A percentile compares a stretch with the other conserved stretches of the same genome.
These are phyloP conservation scores for Passer domesticus DNA, from an alignment of 2,113 vertebrate genomes.

Conservation along the genomic window DNA sequence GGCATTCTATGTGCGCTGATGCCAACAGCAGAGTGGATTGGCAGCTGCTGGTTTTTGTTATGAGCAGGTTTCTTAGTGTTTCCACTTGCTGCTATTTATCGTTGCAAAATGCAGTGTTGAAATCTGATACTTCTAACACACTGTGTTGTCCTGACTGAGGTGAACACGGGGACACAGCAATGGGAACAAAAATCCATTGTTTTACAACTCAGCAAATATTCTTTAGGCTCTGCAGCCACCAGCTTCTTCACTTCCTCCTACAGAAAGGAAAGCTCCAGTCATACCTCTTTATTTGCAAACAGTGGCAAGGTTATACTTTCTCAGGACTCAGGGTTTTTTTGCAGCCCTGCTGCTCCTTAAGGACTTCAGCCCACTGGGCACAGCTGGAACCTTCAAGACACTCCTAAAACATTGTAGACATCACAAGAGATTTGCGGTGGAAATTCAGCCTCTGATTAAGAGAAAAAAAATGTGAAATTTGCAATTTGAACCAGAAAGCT, in stretches of 20 bases:
- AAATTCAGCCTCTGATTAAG: not conserved
- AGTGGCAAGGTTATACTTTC: not conserved
- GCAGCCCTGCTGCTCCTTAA: not conserved
- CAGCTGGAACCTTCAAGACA: not conserved
- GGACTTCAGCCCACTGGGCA: not conserved
- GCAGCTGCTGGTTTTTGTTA: not conserved
- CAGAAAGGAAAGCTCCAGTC: constrained; percentile 8
- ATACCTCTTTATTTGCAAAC: constrained; percentile 55
- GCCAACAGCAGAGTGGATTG: not conserved
- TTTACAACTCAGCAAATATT: constrained; percentile 55
- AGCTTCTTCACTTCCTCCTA: constrained; percentile 13
- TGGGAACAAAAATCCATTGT: constrained; percentile 41
- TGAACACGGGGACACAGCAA: not conserved
- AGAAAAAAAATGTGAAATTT: not conserved
- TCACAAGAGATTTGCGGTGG: not conserved
- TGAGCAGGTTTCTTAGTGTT: not conserved
- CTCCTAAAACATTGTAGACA: accelerated
- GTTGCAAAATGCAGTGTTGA: not conserved
- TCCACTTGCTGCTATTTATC: not conserved
- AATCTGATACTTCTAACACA: not conserved
- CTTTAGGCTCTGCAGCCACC: constrained; percentile 51
- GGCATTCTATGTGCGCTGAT: not conserved
- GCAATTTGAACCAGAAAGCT: not conserved
- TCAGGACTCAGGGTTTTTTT: not conserved
- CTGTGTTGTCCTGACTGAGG: not conserved